Base-by-base conservation (phyloP, 2,888 invertebrate genomes). In the Drosophila quinaria region DNA sequence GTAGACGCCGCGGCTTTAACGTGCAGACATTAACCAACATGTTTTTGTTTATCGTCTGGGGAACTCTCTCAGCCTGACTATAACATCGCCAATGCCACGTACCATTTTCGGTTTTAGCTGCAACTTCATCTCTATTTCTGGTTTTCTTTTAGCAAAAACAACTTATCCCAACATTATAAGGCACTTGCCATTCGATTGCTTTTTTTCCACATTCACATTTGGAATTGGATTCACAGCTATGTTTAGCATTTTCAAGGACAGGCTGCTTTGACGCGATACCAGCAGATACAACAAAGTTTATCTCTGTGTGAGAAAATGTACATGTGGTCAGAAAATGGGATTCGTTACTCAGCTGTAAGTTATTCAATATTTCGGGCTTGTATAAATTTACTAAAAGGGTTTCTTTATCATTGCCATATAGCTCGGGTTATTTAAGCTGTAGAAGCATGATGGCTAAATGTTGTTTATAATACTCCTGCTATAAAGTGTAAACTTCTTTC, bases 351-450 rank as follows among this genome's bases (percentile, higher is more conserved):
- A 64, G 65, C 68, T 69, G 61, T 60, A 50, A 74, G 81, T 75
- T 74, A 81, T 75, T 75, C 72, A 75, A 80, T 80, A 80, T 81
- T 74, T 81, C 59, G 54, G 67, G 70, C 46, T 67, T 64, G 81
- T 80, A 79, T 79, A 65, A 74, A 70, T 79, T 80, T 80, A 80
- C 81, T 79, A 81, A 80, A 80, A 72, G 81, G 80, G 75, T 78
- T 78, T 63, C 62, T 44, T 49, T 65, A 63, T 58, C 52, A 58
- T 65, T 56, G 37, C 31, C 51, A 33, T 54, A 19, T 37, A 15
- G 44, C 50, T 47, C 35, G 47, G 44, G 49, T 44, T 65, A 52
- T 70, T 35, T 17, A 54, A 71, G 62, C 80, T 75, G 68, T 69
- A 63, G 71, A 76, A 78, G 61, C 49, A 65, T 66, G 50, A 61